phyloP scores from a whole-genome alignment of 2,113 vertebrate genomes.

The Apodemus sylvaticus region DNA sequence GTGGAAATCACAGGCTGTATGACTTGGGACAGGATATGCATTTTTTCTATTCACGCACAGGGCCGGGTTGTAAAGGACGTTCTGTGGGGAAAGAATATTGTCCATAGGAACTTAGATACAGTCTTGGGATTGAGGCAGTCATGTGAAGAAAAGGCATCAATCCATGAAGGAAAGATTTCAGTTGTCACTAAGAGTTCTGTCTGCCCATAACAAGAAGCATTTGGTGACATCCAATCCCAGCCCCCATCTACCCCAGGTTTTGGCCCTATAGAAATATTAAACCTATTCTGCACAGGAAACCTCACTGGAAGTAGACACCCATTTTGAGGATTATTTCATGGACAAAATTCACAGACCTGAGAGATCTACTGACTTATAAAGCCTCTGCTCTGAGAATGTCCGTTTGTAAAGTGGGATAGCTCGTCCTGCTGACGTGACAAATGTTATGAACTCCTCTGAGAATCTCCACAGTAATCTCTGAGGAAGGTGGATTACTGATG shows the following conservation, averaged over 20 bases:
- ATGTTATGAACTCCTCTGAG: not conserved
- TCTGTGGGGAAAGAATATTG: conserved; percentile 10
- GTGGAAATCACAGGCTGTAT: not conserved
- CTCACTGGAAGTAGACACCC: not conserved
- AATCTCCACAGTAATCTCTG: not conserved
- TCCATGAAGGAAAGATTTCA: not conserved
- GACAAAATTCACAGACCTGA: not conserved
- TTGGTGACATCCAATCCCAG: not conserved
- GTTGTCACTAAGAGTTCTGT: not conserved
- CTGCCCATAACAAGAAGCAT: not conserved
- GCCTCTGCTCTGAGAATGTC: not conserved
- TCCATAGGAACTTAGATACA: not conserved
- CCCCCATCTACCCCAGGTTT: not conserved
- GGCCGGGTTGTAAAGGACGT: not conserved
- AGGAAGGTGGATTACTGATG: not conserved
- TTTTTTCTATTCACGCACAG: not conserved
- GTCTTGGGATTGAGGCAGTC: not conserved
- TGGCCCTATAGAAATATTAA: too few relatives aligned
- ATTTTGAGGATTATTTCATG: not conserved
- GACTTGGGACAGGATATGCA: not conserved
- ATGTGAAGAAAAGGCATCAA: not conserved
- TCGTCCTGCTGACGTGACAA: not conserved
- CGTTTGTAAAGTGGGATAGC: not conserved
- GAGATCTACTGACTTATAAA: not conserved
- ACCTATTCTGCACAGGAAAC: not conserved